Conservation (phyloP, 1,140 invertebrate species). For the Sweltsa coloradensis region DNA sequence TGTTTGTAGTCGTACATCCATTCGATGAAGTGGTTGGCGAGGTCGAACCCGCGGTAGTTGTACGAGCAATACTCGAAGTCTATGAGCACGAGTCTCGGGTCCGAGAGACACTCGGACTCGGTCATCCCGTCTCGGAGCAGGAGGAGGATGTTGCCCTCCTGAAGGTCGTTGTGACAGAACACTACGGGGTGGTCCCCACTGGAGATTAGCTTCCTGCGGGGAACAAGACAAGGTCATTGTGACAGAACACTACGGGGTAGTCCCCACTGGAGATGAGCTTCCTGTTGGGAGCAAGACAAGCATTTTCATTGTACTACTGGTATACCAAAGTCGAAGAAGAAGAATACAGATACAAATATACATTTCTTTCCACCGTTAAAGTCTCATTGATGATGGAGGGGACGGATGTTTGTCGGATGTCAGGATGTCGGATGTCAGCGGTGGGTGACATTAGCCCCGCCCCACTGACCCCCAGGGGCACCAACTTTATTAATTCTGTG, state of each 20-base stretch:
- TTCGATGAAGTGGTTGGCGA: constrained; percentile 94
- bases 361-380: too few relatives aligned
- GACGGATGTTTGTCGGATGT: too few relatives aligned
- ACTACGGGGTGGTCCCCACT: too few relatives aligned
- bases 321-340: too few relatives aligned
- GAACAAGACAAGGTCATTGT: constrained; percentile 96
- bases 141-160: constrained; percentile 66
- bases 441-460: too few relatives aligned
- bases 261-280: neutral
- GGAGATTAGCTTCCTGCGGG: constrained; percentile 43
- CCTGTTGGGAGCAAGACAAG: constrained; percentile 28
- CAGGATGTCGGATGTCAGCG: too few relatives aligned
- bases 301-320: too few relatives aligned
- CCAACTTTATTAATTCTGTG: too few relatives aligned
- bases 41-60: constrained; percentile 86
- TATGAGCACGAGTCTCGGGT: constrained; percentile 62
- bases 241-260: constrained; percentile 95
- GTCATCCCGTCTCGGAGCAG: constrained; percentile 10
- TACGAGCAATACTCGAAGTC: constrained; percentile 93
- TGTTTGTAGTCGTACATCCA: constrained; percentile 87
- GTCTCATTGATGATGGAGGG: too few relatives aligned
- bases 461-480: too few relatives aligned
- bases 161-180: constrained; percentile 96
- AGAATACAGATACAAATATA: too few relatives aligned
- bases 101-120: constrained; percentile 16